Evolutionary conservation across 2,113 vertebrate species (phyloP).

Genomic region (Tetraodon nigroviridis): DNA sequence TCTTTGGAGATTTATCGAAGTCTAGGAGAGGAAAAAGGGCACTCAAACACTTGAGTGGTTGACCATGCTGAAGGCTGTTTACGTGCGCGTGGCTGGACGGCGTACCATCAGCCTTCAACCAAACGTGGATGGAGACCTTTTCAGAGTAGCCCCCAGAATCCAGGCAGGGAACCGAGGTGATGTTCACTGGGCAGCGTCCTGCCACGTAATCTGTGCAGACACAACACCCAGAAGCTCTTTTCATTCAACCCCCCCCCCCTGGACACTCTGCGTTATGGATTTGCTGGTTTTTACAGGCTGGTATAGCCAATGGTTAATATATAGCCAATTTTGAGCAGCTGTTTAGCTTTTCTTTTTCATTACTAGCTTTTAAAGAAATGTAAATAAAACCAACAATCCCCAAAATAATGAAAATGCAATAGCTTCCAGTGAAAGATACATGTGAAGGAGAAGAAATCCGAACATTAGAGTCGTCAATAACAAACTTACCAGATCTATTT

Average conservation of each 20-base stretch:
- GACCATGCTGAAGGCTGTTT: neutral
- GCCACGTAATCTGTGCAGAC: constrained; percentile 23
- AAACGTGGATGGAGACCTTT: constrained; percentile 30
- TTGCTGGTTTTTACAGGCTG: no score
- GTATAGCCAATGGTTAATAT: no score
- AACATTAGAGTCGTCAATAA: no score
- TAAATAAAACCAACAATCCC: no score
- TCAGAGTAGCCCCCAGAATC: neutral
- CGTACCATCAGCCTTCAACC: constrained; percentile 42
- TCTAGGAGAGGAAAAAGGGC: constrained; percentile 25
- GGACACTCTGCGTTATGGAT: no score
- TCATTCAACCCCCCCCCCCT: no score
- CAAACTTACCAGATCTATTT: constrained; percentile 41
- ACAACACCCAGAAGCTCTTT: neutral
- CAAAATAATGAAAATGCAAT: no score
- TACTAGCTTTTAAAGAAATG: no score
- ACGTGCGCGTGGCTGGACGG: neutral
- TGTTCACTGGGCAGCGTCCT: constrained; percentile 26
- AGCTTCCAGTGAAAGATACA: no score
- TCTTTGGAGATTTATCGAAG: neutral
- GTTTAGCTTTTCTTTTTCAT: no score
- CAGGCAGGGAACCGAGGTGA: neutral
- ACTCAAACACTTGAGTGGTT: neutral
- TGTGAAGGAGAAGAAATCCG: no score
- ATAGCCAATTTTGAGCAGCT: no score